These are phyloP conservation scores for Echinarachnius parma DNA, from an alignment of 53 echinoderm and acorn worm species.

Conservation along the genomic window DNA sequence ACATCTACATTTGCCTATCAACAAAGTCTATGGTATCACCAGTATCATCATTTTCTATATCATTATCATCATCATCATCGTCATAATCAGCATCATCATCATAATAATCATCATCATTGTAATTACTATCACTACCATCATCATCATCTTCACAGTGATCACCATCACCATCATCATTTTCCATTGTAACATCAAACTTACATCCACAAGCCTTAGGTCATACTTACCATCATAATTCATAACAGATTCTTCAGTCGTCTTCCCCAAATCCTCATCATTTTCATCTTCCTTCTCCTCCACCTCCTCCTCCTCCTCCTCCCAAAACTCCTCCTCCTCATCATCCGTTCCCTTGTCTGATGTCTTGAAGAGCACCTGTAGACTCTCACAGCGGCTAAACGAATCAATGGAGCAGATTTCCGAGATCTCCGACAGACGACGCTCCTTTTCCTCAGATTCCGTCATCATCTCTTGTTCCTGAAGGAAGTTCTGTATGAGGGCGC, in stretches of 20 bases:
- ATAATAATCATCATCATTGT: slow-evolving; percentile 4
- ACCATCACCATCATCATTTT: not conserved
- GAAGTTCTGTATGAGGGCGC: slow-evolving; percentile 60
- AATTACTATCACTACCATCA: not conserved
- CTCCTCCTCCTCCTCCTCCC: too few species aligned
- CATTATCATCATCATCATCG: not conserved
- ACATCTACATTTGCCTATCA: too few species aligned
- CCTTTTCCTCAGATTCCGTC: not conserved
- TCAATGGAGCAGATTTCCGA: not conserved
- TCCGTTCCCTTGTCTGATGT: too few species aligned
- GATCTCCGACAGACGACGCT: not conserved
- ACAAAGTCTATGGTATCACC: too few species aligned
- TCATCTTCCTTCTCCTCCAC: too few species aligned
- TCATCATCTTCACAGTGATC: slow-evolving; percentile 6
- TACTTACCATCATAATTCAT: too few species aligned
- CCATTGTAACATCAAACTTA: too few species aligned
- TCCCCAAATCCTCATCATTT: too few species aligned
- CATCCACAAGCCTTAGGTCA: too few species aligned
- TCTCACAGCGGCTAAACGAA: not conserved
- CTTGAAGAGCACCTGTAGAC: too few species aligned
- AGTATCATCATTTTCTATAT: not conserved
- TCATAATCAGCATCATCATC: not conserved
- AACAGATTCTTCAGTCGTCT: too few species aligned
- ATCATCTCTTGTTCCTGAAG: slow-evolving; percentile 43
- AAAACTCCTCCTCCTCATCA: too few species aligned